Evolutionary conservation across 1,140 invertebrate species (phyloP), one percentile per base, ranked within the genome.

Genomic region (Cardiocondyla obscurior): DNA sequence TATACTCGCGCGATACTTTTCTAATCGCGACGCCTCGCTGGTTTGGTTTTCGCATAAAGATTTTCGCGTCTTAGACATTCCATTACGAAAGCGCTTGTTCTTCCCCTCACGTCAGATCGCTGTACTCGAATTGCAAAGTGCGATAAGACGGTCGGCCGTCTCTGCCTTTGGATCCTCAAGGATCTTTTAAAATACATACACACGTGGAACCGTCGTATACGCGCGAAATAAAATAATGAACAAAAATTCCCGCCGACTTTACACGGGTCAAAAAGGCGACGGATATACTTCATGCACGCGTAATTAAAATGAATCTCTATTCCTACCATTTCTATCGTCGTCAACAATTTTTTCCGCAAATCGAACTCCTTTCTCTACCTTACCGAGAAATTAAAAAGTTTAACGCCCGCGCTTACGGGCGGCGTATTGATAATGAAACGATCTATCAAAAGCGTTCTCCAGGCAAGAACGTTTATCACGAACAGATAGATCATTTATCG

Each of bases 31-130:
- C 19, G 22, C 14, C n/a, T 30, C 39, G 60, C 30, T 30, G 58
- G 58, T 76, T 65, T 77, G 22, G 8, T 28, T 39, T 77, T 62
- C 39, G 55, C 42, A 55, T 74, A 42, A 53, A 77, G 74, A 46
- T 77, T n/a, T 67, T 67, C 60, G 74, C 74, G 46, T 30, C 74
- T 77, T 51, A 51, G 74, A 51, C 74, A 53, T 53, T 51, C 46
- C 19, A 14, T 65, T 51, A 44, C 58, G 28, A 46, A 44, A 65
- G 28, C 74, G 58, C 28, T 65, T 36, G 58, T 51, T 77, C 14
- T 46, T 62, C 44, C 39, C 44, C 28, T 64, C 55, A 28, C 57
- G 19, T 67, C 67, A 65, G 42, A 51, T 67, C 46, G 53, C 22
- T 36, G 25, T 25, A 74, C 60, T 74, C 53, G 70, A 74, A 74